Evolutionary conservation across 2,888 invertebrate genomes (phyloP), one percentile per base, ranked within the genome.

Genomic region (Lacanobia oleracea): DNA sequence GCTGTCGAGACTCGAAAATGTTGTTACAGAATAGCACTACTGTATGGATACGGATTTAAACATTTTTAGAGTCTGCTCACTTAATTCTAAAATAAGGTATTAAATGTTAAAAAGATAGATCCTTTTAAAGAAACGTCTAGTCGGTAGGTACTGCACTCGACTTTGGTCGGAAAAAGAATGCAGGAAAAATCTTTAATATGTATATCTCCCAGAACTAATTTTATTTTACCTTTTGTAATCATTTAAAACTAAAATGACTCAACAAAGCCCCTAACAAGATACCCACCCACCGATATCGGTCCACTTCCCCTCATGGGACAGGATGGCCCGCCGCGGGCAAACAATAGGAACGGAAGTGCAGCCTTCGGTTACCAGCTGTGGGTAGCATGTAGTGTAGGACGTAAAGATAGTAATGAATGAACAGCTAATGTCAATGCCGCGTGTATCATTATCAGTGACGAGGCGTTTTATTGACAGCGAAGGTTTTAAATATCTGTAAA

Each of bases 301-400:
- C 6, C 65, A 54, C 61, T 79, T 77, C 77, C 79, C 77, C 62
- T 69, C 54, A 53, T 48, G 62, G 21, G 67, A n/a, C 75, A 61
- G 66, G 61, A 75, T 70, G 57, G 62, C 21, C 21, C 56, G 50
- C 68, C 70, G 72, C 67, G 65, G 57, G 65, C 71, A 78, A 72
- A 83, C 72, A 73, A 83, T 80, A 72, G 53, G 75, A 79, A 76
- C 83, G 86, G 86, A 86, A 86, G 82, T 78, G 67, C 56, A 81
- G 77, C 75, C 82, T 84, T 83, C 71, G 76, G 57, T 75, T 68
- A 62, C 67, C 79, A 75, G 75, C 77, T 76, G 86, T 79, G 72
- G 84, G 85, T 40, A 61, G 75, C 69, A 65, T 77, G 87, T 83
- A 71, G 86, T 77, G 87, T 84, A 71, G 86, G 84, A 62, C 18